These are phyloP conservation scores for Eutrigla gurnardus DNA, from an alignment of 2,797 vertebrate species.

Conservation along the genomic window DNA sequence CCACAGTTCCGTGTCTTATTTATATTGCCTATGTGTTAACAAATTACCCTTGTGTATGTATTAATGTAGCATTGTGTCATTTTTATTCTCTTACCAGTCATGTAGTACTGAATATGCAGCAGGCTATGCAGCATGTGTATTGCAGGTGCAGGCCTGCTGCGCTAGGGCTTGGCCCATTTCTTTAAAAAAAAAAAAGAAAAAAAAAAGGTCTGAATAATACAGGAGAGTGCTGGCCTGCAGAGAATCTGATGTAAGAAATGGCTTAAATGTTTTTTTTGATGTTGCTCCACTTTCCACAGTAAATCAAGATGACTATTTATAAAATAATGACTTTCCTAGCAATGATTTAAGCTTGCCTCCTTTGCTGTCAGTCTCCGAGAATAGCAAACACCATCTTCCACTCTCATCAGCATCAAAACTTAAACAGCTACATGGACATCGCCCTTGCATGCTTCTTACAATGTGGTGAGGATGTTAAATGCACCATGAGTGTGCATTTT, in stretches of 20 bases:
- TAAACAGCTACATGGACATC: slow-evolving; percentile 47
- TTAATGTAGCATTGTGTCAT: slow-evolving; percentile 35
- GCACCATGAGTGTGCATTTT: slow-evolving; percentile 18
- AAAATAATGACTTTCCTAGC: slow-evolving; percentile 59
- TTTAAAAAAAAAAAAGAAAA: slow-evolving; percentile 36
- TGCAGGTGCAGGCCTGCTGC: slow-evolving; percentile 63
- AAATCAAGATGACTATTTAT: slow-evolving; percentile 67
- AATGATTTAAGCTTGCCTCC: slow-evolving; percentile 35
- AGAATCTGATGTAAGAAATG: slow-evolving; percentile 58
- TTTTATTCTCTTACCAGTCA: slow-evolving; percentile 56
- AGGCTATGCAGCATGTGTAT: slow-evolving; percentile 48
- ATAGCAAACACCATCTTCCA: slow-evolving; percentile 51
- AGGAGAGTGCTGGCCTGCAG: slow-evolving; percentile 69
- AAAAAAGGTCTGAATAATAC: slow-evolving; percentile 75
- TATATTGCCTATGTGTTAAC: slow-evolving; percentile 2
- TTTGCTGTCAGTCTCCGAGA: slow-evolving; percentile 29
- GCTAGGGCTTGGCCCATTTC: slow-evolving; percentile 64
- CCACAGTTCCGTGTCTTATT: not conserved
- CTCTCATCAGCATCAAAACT: slow-evolving; percentile 61
- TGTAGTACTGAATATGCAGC: slow-evolving; percentile 46
- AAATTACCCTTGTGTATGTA: not conserved
- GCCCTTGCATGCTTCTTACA: slow-evolving; percentile 1
- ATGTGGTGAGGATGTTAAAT: slow-evolving; percentile 2
- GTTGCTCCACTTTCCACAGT: slow-evolving; percentile 69
- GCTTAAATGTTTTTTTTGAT: slow-evolving; percentile 53